Conservation (phyloP, 2,113 vertebrate species). For the Nipponia nippon region DNA sequence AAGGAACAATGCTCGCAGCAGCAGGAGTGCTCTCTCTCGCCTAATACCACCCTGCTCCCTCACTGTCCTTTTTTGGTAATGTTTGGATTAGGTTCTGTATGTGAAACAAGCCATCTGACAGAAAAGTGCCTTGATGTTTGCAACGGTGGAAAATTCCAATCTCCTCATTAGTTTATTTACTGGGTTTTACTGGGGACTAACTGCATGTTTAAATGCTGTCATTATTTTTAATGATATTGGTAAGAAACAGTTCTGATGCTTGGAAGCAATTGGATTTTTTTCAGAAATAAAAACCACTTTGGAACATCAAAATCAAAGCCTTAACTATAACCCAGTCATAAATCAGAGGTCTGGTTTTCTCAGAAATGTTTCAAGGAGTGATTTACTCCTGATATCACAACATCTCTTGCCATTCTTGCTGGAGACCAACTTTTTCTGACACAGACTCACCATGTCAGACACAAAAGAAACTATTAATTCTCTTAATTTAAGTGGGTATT, state of each 20-base stretch:
- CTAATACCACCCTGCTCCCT: background rate
- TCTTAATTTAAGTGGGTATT: background rate
- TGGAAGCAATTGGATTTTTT: background rate
- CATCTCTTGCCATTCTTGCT: background rate
- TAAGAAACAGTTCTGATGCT: background rate
- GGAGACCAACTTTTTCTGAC: background rate
- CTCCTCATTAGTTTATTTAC: background rate
- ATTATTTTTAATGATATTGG: background rate
- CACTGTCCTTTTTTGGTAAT: background rate
- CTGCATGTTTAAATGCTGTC: background rate
- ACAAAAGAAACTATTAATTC: background rate
- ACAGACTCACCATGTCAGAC: background rate
- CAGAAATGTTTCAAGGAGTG: background rate
- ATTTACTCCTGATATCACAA: background rate
- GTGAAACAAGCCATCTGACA: background rate
- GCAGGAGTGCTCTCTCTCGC: background rate
- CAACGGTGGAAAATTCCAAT: background rate
- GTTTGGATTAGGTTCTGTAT: background rate
- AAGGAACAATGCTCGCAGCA: fast-evolving
- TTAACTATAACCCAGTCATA: background rate
- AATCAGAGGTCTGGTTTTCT: fast-evolving
- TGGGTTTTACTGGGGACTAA: background rate
- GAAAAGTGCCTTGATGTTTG: background rate
- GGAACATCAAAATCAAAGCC: background rate
- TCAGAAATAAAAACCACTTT: background rate